Base-by-base conservation (phyloP, 2,113 vertebrate species). In the Scatophagus argus region DNA sequence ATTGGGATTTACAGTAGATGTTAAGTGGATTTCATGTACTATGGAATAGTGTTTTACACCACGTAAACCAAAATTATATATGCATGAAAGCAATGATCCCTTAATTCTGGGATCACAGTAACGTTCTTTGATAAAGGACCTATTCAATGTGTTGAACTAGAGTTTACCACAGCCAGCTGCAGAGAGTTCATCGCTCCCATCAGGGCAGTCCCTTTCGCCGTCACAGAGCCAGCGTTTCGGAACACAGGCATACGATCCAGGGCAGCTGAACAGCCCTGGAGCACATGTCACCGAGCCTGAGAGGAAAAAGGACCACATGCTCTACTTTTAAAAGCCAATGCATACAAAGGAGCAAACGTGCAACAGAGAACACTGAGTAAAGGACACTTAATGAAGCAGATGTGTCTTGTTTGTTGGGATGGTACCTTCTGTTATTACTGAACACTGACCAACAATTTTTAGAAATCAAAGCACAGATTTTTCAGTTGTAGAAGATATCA, bases 181-280 rank as follows among this genome's bases (percentile, higher is more conserved):
- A 2, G 97, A 95, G 2, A 99, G 96, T 56, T 99, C 98, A 9
- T 99, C 98, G 0, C 97, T 99, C 9, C 98, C 98, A 7, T 99
- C 93, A 4, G 98, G 98, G 81, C 98, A 99, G 87, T 99, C 98
- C 16, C 98, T 93, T 77, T 99, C 98, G 0, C 98, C 98, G 0
- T 99, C 98, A 62, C 98, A 99, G 43, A 99, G 96, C 98, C 98
- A 99, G 83, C 96, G 96, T 29, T 87, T 94, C 0, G 97, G 97
- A 55, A 99, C 97, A 13, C 98, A 99, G 47, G 97, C 97, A 0
- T 96, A 96, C 0, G 98, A 99, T 46, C 96, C 96, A 0, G 95
- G 95, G 83, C 98, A 99, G 85, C 95, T 97, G 94, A 99, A 99
- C 47, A 97, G 94, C 47, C 96, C 95, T 1, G 95, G 94, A 13